Evolutionary conservation across 2,113 vertebrate genomes (phyloP).

Genomic region (Aegithalos caudatus): DNA sequence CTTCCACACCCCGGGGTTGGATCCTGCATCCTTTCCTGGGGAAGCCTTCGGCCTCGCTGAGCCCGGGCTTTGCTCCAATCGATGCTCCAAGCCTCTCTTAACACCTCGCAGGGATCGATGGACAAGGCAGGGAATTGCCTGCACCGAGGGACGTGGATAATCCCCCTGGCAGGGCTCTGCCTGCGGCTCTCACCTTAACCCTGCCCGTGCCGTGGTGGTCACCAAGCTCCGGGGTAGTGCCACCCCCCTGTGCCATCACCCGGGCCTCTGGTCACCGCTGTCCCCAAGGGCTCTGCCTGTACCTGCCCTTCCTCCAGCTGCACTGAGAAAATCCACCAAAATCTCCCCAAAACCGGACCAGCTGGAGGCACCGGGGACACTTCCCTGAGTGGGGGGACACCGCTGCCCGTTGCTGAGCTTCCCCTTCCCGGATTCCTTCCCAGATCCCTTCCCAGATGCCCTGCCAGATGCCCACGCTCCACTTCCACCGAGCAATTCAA

Average conservation of each 20-base stretch:
- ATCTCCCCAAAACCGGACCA: background rate
- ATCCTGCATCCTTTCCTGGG: background rate
- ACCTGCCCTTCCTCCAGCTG: background rate
- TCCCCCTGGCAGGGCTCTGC: background rate
- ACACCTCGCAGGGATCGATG: conserved; percentile 58
- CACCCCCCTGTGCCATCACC: background rate
- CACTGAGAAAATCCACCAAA: rapidly evolving
- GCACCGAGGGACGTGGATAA: background rate
- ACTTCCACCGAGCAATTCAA: background rate
- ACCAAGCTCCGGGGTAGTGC: rapidly evolving
- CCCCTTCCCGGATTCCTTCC: background rate
- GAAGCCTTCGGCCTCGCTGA: background rate
- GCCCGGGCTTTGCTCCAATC: background rate
- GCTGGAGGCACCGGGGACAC: background rate
- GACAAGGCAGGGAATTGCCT: conserved; percentile 53
- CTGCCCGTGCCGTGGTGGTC: background rate
- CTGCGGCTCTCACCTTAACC: background rate
- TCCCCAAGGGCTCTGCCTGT: rapidly evolving
- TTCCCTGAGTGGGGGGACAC: background rate
- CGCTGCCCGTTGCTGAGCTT: rapidly evolving
- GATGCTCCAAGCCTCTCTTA: conserved; percentile 43
- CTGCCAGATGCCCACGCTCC: background rate
- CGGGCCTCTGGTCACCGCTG: rapidly evolving
- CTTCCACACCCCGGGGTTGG: rapidly evolving
- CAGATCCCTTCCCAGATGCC: background rate